These are phyloP conservation scores for Helobdella robusta DNA, from an alignment of 2,888 invertebrate species.

Conservation along the genomic window DNA sequence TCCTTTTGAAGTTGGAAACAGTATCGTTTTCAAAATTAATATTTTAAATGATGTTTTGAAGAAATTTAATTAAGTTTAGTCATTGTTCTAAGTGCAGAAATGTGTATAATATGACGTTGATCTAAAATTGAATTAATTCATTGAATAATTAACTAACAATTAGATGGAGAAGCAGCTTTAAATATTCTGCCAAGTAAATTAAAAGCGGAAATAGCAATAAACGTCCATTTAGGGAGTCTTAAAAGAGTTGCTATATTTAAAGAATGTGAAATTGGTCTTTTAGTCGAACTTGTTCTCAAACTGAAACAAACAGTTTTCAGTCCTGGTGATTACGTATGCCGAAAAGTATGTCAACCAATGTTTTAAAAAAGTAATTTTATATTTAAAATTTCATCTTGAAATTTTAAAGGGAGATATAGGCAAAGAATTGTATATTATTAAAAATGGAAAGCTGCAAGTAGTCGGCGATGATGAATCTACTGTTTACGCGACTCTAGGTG, in stretches of 20 bases:
- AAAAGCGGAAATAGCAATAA: constrained; percentile 79
- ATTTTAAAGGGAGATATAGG: constrained; percentile 67
- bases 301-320: constrained; percentile 83
- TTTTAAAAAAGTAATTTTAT: not conserved
- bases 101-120: too few species aligned
- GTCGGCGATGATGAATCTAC: constrained; percentile 73
- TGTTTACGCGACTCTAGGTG: constrained; percentile 76
- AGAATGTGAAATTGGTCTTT: constrained; percentile 68
- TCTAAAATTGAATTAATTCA: too few species aligned
- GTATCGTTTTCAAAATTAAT: too few species aligned
- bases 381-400: not conserved
- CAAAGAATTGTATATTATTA: constrained; percentile 95
- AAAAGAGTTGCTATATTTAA: constrained; percentile 70
- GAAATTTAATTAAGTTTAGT: too few species aligned
- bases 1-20: too few species aligned
- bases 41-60: too few species aligned
- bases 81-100: too few species aligned
- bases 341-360: constrained; percentile 55
- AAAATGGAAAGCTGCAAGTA: constrained; percentile 75
- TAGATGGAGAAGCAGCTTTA: constrained; percentile 65
- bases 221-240: constrained; percentile 85
- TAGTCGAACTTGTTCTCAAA: constrained; percentile 84
- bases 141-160: too few species aligned
- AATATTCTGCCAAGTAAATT: constrained; percentile 75
- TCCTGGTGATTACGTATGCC: constrained; percentile 88